Percentiles rank a stretch among this genome's conserved stretches.
Conservation (phyloP, 1,140 invertebrate genomes). For the Sitophilus oryzae region DNA sequence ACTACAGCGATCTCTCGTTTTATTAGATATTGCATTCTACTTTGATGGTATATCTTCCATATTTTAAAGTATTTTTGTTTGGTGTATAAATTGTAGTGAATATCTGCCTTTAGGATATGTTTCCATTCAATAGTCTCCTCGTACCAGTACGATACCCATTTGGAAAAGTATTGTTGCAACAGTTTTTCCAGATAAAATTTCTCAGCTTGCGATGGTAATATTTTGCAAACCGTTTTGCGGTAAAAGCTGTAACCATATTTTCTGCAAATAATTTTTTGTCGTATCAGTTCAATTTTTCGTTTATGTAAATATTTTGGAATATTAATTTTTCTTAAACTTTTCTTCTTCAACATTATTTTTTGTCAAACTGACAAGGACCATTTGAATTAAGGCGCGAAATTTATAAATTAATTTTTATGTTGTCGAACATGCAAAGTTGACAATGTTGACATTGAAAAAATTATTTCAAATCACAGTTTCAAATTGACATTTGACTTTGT, state of each 20-base stretch:
- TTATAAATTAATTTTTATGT: too few relatives aligned
- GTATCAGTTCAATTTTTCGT: conserved; percentile 15
- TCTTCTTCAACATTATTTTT: not conserved
- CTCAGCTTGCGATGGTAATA: conserved; percentile 13
- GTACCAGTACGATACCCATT: conserved; percentile 11
- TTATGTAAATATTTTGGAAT: conserved; percentile 18
- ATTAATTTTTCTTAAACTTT: not conserved
- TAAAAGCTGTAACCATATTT: conserved; percentile 18
- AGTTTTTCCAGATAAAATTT: conserved; percentile 1
- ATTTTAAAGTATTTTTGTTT: conserved; percentile 2
- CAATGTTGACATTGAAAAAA: not conserved
- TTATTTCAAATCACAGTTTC: too few relatives aligned
- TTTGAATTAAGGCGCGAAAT: not conserved
- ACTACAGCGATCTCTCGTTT: conserved; percentile 8
- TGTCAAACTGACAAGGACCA: conserved; percentile 4
- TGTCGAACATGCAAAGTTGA: too few relatives aligned
- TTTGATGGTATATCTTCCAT: conserved; percentile 1
- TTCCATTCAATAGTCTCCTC: conserved; percentile 15
- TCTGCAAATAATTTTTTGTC: conserved; percentile 15
- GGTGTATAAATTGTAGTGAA: conserved; percentile 11
- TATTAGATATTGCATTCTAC: not conserved
- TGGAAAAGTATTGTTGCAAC: conserved; percentile 1
- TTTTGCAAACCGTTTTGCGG: conserved; percentile 12
- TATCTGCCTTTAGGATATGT: conserved; percentile 8
- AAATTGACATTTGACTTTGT: not conserved